Percentiles rank a stretch among this genome's conserved stretches.
These are phyloP conservation scores for Sander vitreus DNA, from an alignment of 2,113 vertebrate species.

Conservation along the genomic window DNA sequence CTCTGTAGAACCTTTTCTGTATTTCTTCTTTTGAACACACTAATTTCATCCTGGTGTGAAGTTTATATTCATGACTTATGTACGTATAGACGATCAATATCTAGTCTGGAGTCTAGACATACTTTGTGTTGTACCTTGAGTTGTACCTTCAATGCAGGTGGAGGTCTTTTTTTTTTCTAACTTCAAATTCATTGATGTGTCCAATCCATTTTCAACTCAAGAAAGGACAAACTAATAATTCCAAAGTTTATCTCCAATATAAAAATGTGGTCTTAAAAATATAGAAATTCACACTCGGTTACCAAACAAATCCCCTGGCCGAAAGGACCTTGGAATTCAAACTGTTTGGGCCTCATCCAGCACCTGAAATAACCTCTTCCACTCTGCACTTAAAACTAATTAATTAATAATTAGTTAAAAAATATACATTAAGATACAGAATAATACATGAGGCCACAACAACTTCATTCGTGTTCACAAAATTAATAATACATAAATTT, in stretches of 20 bases:
- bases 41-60: not conserved
- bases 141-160: no score
- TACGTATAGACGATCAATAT: not conserved
- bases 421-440: not conserved
- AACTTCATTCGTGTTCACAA: not conserved
- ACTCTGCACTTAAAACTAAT: not conserved
- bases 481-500: not conserved
- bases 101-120: not conserved
- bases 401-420: no score
- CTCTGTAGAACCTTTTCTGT: not conserved
- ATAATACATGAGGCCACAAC: not conserved
- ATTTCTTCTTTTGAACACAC: not conserved
- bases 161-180: not conserved
- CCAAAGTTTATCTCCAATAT: slow-evolving; percentile 2
- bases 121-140: not conserved
- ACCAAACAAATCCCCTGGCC: not conserved
- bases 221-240: slow-evolving; percentile 1
- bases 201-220: not conserved
- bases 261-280: not conserved
- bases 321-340: not conserved
- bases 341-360: not conserved
- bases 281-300: not conserved
- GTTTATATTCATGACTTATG: not conserved
- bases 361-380: not conserved
- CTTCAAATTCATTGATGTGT: not conserved